A percentile compares a stretch with the other conserved stretches of the same genome.
These are phyloP conservation scores for Microcebus ravelobensis DNA, from an alignment of 2,113 vertebrate species.

Conservation along the genomic window DNA sequence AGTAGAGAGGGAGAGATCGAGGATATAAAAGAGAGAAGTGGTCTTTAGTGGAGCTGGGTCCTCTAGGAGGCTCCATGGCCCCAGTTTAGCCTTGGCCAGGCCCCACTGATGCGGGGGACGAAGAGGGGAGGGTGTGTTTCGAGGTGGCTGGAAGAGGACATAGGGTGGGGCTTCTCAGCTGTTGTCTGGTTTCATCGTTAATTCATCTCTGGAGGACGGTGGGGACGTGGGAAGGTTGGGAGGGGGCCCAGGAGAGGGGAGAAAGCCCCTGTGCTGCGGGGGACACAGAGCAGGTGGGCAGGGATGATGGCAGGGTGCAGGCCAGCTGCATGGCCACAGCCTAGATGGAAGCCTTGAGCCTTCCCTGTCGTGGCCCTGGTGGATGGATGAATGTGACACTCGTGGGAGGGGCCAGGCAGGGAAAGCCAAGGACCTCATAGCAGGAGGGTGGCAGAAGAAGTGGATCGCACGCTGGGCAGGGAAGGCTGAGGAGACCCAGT, in stretches of 20 bases:
- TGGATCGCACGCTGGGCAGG: rapidly evolving
- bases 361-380: not conserved
- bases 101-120: not conserved
- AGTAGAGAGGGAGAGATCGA: not conserved
- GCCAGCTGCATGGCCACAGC: not conserved
- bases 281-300: no score
- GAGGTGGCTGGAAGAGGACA: not conserved
- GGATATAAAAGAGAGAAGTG: not conserved
- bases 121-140: not conserved
- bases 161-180: not conserved
- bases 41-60: not conserved
- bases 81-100: not conserved
- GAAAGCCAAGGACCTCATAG: not conserved
- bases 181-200: not conserved
- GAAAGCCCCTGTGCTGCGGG: not conserved
- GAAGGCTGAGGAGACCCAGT: not conserved
- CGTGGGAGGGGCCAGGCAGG: not conserved
- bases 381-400: not conserved
- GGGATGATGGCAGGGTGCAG: rapidly evolving
- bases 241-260: not conserved
- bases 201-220: not conserved
- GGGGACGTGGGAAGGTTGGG: rapidly evolving
- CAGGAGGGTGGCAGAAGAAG: not conserved
- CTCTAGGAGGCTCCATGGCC: not conserved
- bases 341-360: not conserved